Evolutionary conservation across 2,797 vertebrate genomes (phyloP).

Genomic region (Cyprinella venusta): DNA sequence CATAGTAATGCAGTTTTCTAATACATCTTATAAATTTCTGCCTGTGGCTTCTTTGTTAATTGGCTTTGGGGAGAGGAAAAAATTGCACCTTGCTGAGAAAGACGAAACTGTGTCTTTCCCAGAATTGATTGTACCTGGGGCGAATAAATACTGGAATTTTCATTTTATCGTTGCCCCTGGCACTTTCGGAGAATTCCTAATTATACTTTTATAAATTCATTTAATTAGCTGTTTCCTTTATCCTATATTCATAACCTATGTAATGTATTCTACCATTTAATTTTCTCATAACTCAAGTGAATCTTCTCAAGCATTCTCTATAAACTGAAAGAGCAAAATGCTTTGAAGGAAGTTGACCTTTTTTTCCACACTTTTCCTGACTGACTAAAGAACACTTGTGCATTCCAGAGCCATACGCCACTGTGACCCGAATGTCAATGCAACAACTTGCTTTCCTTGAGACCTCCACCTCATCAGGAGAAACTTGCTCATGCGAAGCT

Average conservation of each 20-base stretch:
- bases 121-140: constrained; percentile 42
- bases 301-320: constrained; percentile 6
- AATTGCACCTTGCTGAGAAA: constrained; percentile 62
- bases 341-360: constrained; percentile 47
- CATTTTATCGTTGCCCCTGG: neutral
- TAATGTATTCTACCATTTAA: neutral
- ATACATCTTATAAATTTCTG: constrained; percentile 60
- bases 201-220: neutral
- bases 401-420: constrained; percentile 32
- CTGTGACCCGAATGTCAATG: constrained; percentile 49
- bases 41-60: constrained; percentile 70
- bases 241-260: neutral
- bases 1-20: constrained; percentile 63
- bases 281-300: neutral
- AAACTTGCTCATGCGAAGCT: constrained; percentile 69
- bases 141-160: neutral
- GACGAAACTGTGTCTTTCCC: constrained; percentile 57
- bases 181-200: neutral
- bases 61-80: constrained; percentile 65
- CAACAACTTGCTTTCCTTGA: constrained; percentile 66
- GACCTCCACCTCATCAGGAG: constrained; percentile 67
- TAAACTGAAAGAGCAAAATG: constrained; percentile 54
- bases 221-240: neutral
- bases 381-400: constrained; percentile 17
- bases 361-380: constrained; percentile 5